phyloP scores from a whole-genome alignment of 2,888 invertebrate genomes.

The Psylliodes chrysocephalus region DNA sequence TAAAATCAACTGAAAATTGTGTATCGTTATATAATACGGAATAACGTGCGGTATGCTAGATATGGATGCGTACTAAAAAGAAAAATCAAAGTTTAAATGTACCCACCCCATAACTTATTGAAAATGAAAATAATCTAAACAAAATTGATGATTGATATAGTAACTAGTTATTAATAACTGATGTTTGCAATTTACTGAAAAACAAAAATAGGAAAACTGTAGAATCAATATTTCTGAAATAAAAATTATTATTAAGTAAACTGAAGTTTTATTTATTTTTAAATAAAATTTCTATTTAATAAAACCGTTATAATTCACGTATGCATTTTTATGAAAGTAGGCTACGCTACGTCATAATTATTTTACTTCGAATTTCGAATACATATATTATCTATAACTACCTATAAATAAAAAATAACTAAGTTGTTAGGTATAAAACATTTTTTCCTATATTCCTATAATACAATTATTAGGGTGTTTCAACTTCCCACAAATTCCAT shows the following conservation, averaged over 20 bases:
- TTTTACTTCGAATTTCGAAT: no score
- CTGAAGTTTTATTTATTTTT: no score
- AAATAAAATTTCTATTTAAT: no score
- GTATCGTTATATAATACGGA: conserved; percentile 31
- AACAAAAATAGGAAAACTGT: conserved; percentile 51
- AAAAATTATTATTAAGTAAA: conserved; percentile 46
- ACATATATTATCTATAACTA: no score
- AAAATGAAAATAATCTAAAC: conserved; percentile 35
- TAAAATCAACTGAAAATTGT: conserved; percentile 24
- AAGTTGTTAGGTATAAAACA: no score
- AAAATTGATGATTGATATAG: conserved; percentile 38
- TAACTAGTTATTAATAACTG: conserved; percentile 51
- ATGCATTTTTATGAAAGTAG: no score
- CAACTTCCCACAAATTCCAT: no score
- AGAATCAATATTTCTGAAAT: conserved; percentile 60
- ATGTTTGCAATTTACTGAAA: conserved; percentile 57
- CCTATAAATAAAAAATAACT: no score
- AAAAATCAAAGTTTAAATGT: conserved; percentile 45
- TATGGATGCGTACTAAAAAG: conserved; percentile 20
- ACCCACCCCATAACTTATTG: conserved; percentile 34
- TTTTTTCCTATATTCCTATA: no score
- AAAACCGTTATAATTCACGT: no score
- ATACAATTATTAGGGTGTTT: no score
- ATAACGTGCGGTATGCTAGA: conserved; percentile 6
- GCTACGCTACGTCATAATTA: no score